Evolutionary conservation across 2,113 vertebrate genomes (phyloP), one percentile per base, ranked within the genome.

Genomic region (Arenaria interpres): DNA sequence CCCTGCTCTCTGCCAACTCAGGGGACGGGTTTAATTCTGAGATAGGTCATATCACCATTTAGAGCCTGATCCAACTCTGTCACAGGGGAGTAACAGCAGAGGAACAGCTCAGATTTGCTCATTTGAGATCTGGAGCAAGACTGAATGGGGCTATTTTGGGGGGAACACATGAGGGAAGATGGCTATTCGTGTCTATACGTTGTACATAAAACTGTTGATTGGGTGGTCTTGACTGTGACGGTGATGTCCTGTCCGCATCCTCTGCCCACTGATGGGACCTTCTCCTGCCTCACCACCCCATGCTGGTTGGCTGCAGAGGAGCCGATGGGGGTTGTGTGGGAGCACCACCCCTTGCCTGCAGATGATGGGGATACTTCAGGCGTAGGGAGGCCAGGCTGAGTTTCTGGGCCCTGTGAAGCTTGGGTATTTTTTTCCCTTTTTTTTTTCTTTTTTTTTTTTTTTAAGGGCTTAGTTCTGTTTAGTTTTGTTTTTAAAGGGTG

Each of bases 401-500:
- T 66, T 91, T 85, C 73, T 89, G 80, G 46, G 43, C 83, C 10
- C 20, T 63, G 71, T 32, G 53, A 78, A 76, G 7, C 35, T 18
- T 22, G 75, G 23, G 7, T 23, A 8, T 62, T 51, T 53, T 73
- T 33, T 66, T 32, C 22, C 13, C 14, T 21, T 19, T 14, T 50
- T 75, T 43, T 67, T 43, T 63, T 33, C 30, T n/a, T 37, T 48
- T 27, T 16, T 50, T 80, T 64, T 48, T 7, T 64, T 62, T 79
- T 73, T 3, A 78, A 88, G 3, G 12, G 35, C 60, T 95, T 95
- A 50, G 53, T 77, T 94, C 51, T 80, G 76, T 94, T 92, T 95
- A 85, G 88, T 60, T 80, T 96, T 69, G 50, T 62, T 83, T 85
- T 77, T 96, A 96, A 96, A 94, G 84, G 87, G 91, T 60, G 81